Evolutionary conservation across 2,888 invertebrate genomes (phyloP), one percentile per base, ranked within the genome.

Genomic region (Phytoseiulus persimilis): DNA sequence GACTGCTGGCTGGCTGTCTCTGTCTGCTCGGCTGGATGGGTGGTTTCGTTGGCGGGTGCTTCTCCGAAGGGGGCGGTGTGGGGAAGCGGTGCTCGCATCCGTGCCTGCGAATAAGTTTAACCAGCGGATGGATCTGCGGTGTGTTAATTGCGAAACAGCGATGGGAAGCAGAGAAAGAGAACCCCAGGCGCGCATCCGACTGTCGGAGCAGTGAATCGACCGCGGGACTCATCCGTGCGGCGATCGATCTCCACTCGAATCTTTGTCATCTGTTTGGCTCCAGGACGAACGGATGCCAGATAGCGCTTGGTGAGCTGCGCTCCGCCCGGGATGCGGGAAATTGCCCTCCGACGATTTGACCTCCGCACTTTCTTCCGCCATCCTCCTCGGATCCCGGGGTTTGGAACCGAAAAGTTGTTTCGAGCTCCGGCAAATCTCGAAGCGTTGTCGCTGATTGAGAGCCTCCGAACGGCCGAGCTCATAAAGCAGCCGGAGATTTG

Each of bases 31-130:
- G 65, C 65, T 65, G 28, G 65, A 65, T 65, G 5, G 65, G 65
- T 11, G 65, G 5, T 6, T 65, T 1, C 9, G 65, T 23, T 14
- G 18, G 65, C 14, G 65, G 65, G 2, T 65, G 65, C 65, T 65
- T 65, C 18, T 28, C 65, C 9, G 39, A 28, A 23, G 65, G 65
- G 65, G 18, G 18, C n/a, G 65, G 65, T 6, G 14, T 2, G 65
- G 65, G 28, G 18, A 1, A 18, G 65, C 65, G 65, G 65, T 65
- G 65, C 11, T 65, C 18, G 65, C 65, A 65, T 65, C 18, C 65
- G 65, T 65, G 65, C 65, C 65, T 65, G 65, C 65, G 65, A 65
- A 65, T 65, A 65, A 65, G 65, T 65, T 65, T 65, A 65, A 65
- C 65, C 65, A 65, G 65, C 65, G 65, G 65, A 65, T 65, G 65